Evolutionary conservation across 64 coral and sea anemone species (phyloP).

Genomic region (Cladopsammia gracilis): DNA sequence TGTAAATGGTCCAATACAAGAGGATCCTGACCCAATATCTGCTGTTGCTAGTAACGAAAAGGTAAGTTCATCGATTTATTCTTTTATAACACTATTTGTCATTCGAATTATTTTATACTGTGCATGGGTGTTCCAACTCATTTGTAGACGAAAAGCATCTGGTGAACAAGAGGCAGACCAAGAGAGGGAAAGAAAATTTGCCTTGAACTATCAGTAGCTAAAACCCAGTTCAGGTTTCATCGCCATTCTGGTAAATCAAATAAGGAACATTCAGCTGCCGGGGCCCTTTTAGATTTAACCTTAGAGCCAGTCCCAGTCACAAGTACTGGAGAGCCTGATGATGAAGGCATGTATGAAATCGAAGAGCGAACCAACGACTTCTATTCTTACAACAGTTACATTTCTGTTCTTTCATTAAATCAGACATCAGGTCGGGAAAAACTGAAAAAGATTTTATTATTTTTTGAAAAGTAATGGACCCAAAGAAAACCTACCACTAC

Average conservation of each 20-base stretch:
- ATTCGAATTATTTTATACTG: constrained; percentile 41
- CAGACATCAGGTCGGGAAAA: constrained; percentile 19
- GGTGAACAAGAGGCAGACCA: background rate
- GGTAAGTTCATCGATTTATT: constrained; percentile 57
- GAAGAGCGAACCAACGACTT: background rate
- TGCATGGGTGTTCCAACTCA: constrained; percentile 60
- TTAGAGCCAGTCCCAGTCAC: constrained; percentile 11
- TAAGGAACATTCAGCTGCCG: background rate
- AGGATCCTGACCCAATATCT: constrained; percentile 77
- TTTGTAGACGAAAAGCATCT: background rate
- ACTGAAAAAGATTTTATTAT: constrained; percentile 40
- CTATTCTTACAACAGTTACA: too few relatives aligned
- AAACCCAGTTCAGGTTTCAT: background rate
- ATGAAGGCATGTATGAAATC: background rate
- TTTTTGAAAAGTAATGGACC: constrained; percentile 48
- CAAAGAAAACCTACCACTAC: constrained; percentile 52
- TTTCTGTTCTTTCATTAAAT: background rate
- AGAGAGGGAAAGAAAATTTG: background rate
- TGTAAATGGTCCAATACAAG: constrained; percentile 73
- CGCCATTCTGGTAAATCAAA: constrained; percentile 13
- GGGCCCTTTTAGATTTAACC: background rate
- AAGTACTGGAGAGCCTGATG: background rate
- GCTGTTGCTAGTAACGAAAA: constrained; percentile 77
- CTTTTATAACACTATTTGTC: constrained; percentile 42
- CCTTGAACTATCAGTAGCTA: too few relatives aligned